Percentiles rank a stretch among this genome's conserved stretches.
phyloP scores from a whole-genome alignment of 2,113 vertebrate genomes.

The Nasalis larvatus region DNA sequence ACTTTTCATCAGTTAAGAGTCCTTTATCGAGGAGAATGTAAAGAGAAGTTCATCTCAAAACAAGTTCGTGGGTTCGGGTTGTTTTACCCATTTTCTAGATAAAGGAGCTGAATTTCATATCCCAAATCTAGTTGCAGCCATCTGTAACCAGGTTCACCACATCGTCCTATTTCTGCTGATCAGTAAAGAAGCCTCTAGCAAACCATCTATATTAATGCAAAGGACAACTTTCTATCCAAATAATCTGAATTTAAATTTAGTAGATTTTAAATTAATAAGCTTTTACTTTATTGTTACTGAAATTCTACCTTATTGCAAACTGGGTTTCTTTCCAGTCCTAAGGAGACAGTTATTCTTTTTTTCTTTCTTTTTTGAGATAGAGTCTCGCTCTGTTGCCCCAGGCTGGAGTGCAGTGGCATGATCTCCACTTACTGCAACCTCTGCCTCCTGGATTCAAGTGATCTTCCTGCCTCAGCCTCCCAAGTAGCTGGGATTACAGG shows the following conservation, averaged over 20 bases:
- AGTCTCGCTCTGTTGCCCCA: too few species aligned
- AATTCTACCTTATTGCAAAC: neutral
- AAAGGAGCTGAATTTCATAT: neutral
- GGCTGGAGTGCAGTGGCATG: too few species aligned
- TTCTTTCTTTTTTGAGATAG: too few species aligned
- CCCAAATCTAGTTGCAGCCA: neutral
- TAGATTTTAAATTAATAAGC: neutral
- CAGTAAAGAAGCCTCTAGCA: neutral
- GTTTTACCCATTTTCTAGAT: neutral
- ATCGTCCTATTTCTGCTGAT: neutral
- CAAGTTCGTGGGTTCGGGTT: neutral
- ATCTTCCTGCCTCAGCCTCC: too few species aligned
- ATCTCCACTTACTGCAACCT: too few species aligned
- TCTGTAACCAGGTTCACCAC: neutral
- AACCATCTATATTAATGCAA: neutral
- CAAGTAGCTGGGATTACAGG: too few species aligned
- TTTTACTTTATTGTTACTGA: neutral
- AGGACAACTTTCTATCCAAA: neutral
- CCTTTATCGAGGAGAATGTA: neutral
- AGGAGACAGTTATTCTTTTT: neutral
- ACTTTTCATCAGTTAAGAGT: neutral
- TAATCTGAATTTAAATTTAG: neutral
- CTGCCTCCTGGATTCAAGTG: too few species aligned
- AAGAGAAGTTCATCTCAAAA: neutral
- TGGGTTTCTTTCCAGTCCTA: neutral